phyloP scores from a whole-genome alignment of 1,140 invertebrate genomes.

The Bombus difficillimus region DNA sequence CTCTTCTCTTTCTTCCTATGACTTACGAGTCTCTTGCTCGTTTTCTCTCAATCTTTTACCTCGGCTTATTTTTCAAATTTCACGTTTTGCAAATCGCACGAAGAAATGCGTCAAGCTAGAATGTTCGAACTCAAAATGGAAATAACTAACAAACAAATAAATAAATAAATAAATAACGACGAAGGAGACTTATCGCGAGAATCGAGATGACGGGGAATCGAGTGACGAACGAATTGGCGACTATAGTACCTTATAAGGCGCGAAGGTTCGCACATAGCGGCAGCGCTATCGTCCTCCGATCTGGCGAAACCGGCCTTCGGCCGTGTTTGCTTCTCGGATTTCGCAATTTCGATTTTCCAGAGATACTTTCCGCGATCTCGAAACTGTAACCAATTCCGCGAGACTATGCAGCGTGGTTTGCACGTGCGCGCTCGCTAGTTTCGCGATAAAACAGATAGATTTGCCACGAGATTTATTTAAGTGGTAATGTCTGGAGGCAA shows the following conservation, averaged over 20 bases:
- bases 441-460: not conserved
- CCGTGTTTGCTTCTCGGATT: not conserved
- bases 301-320: slow-evolving; percentile 12
- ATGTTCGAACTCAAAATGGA: too few species aligned
- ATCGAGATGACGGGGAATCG: not conserved
- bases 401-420: not conserved
- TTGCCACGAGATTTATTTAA: not conserved
- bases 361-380: not conserved
- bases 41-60: not conserved
- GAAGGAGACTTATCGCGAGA: not conserved
- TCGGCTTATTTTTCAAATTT: not conserved
- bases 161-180: not conserved
- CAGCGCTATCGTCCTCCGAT: not conserved
- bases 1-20: too few species aligned
- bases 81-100: not conserved
- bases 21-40: not conserved
- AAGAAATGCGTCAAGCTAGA: too few species aligned
- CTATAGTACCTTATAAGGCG: slow-evolving; percentile 29
- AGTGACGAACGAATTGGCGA: not conserved
- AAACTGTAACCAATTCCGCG: not conserved
- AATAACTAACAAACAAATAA: not conserved
- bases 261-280: not conserved
- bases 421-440: not conserved
- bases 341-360: slow-evolving; percentile 3
- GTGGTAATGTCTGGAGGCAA: not conserved